phyloP scores from a whole-genome alignment of 2,888 invertebrate genomes.

The Phengaris alcon region DNA sequence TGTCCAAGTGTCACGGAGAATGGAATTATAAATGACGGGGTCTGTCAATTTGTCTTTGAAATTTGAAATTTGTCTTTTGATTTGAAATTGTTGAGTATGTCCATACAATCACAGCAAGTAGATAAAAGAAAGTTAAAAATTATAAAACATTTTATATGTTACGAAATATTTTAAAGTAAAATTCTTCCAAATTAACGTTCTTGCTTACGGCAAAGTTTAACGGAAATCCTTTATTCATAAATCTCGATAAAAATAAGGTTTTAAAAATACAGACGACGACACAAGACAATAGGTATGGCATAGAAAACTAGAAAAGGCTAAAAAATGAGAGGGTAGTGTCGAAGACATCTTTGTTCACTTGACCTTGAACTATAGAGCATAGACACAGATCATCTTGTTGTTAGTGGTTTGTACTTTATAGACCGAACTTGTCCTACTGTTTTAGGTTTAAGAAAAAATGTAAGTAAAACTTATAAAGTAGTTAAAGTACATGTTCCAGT shows the following conservation, averaged over 20 bases:
- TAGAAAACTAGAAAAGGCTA: not conserved
- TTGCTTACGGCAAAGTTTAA: too few relatives aligned
- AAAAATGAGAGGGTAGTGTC: not conserved
- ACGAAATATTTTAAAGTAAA: too few relatives aligned
- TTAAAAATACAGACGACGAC: not conserved
- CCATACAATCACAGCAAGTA: not conserved
- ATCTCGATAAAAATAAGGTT: too few relatives aligned
- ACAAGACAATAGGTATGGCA: not conserved
- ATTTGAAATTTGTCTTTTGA: too few relatives aligned
- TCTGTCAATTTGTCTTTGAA: not conserved
- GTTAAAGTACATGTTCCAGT: not conserved
- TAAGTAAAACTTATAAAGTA: too few relatives aligned
- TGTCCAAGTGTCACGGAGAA: slow-evolving; percentile 25
- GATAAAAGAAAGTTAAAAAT: not conserved
- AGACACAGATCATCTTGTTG: not conserved
- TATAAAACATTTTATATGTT: too few relatives aligned
- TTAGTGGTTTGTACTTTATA: too few relatives aligned
- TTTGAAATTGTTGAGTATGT: not conserved
- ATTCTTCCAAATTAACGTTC: too few relatives aligned
- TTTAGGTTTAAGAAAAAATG: too few relatives aligned
- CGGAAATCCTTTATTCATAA: too few relatives aligned
- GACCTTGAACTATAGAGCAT: not conserved
- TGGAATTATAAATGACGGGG: slow-evolving; percentile 18
- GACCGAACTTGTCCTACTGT: too few relatives aligned
- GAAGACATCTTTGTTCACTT: not conserved